Evolutionary conservation across 53 echinoderm and acorn worm species (phyloP), one percentile per base, ranked within the genome.

Genomic region (Pentamera pediparva): DNA sequence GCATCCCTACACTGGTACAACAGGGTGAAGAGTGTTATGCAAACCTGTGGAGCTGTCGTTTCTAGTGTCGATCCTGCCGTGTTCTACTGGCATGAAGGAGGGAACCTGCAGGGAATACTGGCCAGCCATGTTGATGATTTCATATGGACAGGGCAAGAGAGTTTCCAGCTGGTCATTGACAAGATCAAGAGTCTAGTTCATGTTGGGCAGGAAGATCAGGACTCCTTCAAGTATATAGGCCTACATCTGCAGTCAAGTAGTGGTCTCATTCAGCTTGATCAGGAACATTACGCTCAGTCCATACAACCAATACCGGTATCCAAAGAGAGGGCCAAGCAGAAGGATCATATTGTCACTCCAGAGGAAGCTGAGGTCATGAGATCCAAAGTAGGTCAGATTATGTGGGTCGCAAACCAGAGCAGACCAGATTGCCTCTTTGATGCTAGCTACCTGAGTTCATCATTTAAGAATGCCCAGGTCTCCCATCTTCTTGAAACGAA

Each of bases 401-500:
- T 64, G 22, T 64, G 65, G 40, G 26, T 64, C 27, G 65, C 65
- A 9, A 64, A 64, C 24, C 65, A 64, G 25, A 64, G 39, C 65
- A 13, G 65, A 13, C 65, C 39, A 25, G 41, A 64, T 13, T 19
- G 38, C 2, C 24, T 64, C n/a, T 64, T 38, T 40, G 22, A 64
- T 64, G 65, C 65, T 10, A 38, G 65, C 40, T 20, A 9, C n/a
- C 41, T 39, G 22, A 20, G 39, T 20, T 19, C 40, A 19, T 37
- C 39, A 22, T 35, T 64, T 15, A 39, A 64, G 39, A 64, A 64
- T 22, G 39, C 35, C 10, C 21, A 35, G 25, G 65, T 64, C 24
- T 18, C 65, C 21, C 24, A 64, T 28, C 37, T 64, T 5, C 37
- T 64, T 6, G 65, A 64, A 6, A 35, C 35, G 22, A 64, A 64